These are phyloP conservation scores for Phaenicophaeus curvirostris DNA, from an alignment of 2,797 vertebrate species.

Conservation along the genomic window DNA sequence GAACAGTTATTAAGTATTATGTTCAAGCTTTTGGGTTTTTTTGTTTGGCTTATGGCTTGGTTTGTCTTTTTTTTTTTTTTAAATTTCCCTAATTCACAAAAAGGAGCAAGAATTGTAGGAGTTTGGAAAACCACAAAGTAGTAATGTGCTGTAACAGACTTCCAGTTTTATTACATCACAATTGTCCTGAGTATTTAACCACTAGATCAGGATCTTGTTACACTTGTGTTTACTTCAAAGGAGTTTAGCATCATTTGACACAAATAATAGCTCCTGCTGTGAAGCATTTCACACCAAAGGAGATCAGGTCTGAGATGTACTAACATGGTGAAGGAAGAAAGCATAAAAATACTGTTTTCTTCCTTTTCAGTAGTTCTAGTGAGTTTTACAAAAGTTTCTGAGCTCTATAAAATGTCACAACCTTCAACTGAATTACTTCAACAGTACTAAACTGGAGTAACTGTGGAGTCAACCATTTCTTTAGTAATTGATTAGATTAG, in stretches of 20 bases:
- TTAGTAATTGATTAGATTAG: neutral
- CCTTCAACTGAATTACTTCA: neutral
- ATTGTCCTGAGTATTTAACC: neutral
- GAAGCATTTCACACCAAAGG: neutral
- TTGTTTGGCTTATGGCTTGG: neutral
- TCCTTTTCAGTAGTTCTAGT: neutral
- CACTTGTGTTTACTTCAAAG: neutral
- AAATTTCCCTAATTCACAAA: neutral
- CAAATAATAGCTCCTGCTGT: neutral
- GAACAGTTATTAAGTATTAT: neutral
- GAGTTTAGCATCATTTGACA: neutral
- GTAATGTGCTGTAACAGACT: neutral
- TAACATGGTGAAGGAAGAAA: neutral
- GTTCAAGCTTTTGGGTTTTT: neutral
- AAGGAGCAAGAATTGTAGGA: neutral
- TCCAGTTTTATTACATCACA: neutral
- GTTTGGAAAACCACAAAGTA: neutral
- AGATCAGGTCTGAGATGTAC: rapidly evolving
- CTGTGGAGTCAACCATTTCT: neutral
- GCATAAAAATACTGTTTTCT: neutral
- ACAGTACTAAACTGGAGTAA: neutral
- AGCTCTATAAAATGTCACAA: neutral
- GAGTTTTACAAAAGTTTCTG: neutral
- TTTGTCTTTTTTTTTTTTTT: neutral
- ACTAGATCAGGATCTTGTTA: neutral